Evolutionary conservation across 2,113 vertebrate genomes (phyloP), one percentile per base, ranked within the genome.

Genomic region (Otolemur garnettii): DNA sequence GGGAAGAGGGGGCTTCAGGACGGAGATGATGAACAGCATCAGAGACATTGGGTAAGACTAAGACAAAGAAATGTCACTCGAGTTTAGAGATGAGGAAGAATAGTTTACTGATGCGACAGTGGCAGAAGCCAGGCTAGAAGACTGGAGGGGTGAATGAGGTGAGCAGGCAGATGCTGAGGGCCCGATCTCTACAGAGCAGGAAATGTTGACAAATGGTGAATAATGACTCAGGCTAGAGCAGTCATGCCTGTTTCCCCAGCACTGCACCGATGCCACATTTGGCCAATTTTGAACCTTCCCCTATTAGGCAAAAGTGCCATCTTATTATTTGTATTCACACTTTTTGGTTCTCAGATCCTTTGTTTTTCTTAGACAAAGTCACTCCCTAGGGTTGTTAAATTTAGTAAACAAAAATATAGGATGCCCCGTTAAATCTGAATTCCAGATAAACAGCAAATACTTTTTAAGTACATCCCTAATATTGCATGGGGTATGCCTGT

Each of bases 381-480:
- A 82, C 7, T 88, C 18, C 83, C 30, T 30, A 66, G 57, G 55
- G 68, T 38, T 82, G 75, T 38, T 66, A 90, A 38, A 62, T 68
- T 86, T 75, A 81, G 18, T 9, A 93, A 81, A 71, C 75, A 55
- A 33, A 94, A 86, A 86, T 87, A 28, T 4, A 53, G 8, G 50
- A 42, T 21, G 13, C 35, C 4, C 64, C 72, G 62, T 82, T 71
- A 93, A 78, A 87, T 81, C 66, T 77, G 42, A 57, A 87, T 75
- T 93, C n/a, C 19, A 80, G 64, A 89, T 72, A 26, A 89, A 72
- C 17, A 92, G 84, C 10, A 91, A 87, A 80, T 69, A 33, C 24
- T 55, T 33, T 82, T 87, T 57, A 74, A 81, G n/a, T 59, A 11
- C 88, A 30, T 55, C 38, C 33, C 11, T 75, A 75, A 86, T 75